Evolutionary conservation across 2,797 vertebrate genomes (phyloP).

Genomic region (Sylvilagus floridanus): DNA sequence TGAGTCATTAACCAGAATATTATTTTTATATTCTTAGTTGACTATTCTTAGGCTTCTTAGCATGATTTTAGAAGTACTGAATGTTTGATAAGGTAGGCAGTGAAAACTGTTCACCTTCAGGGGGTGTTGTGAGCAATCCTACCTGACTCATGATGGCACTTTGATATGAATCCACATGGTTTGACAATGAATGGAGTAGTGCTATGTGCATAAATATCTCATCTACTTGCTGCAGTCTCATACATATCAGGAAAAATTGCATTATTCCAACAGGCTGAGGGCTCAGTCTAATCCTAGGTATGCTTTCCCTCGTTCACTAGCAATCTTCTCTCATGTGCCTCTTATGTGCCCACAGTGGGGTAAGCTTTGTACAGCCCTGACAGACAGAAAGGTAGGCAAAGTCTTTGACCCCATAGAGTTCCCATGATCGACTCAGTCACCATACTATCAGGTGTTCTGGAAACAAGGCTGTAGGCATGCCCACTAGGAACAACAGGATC

Average conservation of each 20-base stretch:
- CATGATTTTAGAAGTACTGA: constrained; percentile 23
- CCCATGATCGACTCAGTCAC: background rate
- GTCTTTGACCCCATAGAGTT: background rate
- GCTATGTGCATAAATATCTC: background rate
- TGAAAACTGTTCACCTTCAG: background rate
- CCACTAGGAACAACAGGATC: background rate
- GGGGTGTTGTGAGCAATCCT: background rate
- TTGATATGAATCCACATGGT: background rate
- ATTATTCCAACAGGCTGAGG: background rate
- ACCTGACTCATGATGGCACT: background rate
- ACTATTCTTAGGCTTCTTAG: constrained; percentile 5
- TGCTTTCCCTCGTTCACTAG: background rate
- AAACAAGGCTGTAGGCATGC: background rate
- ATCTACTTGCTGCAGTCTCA: background rate
- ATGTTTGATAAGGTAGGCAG: background rate
- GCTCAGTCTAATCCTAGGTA: background rate
- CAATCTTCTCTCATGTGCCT: background rate
- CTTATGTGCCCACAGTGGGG: rapidly evolving
- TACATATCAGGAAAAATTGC: background rate
- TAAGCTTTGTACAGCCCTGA: too few species aligned
- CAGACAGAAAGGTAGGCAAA: background rate
- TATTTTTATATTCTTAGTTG: constrained; percentile 65
- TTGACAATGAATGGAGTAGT: background rate
- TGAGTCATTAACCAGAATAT: constrained; percentile 59
- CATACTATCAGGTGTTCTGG: background rate